These are phyloP conservation scores for Neocrepidodera transversa DNA, from an alignment of 2,888 invertebrate genomes.

Conservation along the genomic window DNA sequence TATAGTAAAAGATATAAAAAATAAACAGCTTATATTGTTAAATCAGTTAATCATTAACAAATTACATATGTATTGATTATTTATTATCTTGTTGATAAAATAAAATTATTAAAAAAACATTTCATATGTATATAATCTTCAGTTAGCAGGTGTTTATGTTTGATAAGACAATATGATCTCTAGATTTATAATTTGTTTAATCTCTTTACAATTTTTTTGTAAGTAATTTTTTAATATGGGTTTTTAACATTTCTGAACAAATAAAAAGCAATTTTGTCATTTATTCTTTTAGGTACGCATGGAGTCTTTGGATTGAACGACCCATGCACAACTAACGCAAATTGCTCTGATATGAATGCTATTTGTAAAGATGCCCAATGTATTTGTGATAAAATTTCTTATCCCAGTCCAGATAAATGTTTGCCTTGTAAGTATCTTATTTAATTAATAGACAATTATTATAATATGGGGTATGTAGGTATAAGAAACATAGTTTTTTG, in stretches of 20 bases:
- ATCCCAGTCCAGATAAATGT: not conserved
- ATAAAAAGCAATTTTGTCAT: not conserved
- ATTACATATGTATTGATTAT: no score
- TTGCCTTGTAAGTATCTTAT: not conserved
- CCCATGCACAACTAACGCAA: not conserved
- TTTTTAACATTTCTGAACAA: not conserved
- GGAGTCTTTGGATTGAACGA: not conserved
- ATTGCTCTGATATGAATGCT: not conserved
- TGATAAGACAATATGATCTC: not conserved
- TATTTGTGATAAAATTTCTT: not conserved
- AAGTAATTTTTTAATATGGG: not conserved
- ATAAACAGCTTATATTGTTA: no score
- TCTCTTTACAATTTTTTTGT: not conserved
- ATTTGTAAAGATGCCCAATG: not conserved
- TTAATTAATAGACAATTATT: no score
- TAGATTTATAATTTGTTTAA: not conserved
- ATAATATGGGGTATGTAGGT: no score
- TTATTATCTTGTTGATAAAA: no score
- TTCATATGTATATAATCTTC: no score
- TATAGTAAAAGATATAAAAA: no score
- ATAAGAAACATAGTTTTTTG: constrained; percentile 15
- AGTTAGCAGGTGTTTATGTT: not conserved
- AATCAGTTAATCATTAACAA: no score
- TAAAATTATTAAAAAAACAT: no score
- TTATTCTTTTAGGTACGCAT: not conserved